phyloP scores from a whole-genome alignment of 1,140 invertebrate genomes.

The Vanessa atalanta region DNA sequence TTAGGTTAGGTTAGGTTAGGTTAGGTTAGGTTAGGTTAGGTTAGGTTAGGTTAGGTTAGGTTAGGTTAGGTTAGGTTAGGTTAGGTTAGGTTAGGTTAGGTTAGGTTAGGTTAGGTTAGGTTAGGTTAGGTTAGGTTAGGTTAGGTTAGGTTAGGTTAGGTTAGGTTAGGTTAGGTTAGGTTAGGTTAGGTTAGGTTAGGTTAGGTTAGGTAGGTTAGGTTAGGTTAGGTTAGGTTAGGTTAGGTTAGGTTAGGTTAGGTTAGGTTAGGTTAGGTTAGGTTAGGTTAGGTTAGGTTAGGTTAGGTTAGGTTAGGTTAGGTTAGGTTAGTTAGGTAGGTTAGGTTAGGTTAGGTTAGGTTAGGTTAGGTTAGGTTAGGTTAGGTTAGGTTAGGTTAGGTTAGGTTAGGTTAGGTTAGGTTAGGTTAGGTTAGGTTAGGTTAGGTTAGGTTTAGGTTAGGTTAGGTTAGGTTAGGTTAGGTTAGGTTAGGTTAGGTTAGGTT shows the following conservation, averaged over 20 bases:
- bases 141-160: conserved; percentile 28
- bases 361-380: conserved; percentile 19
- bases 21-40: conserved; percentile 25
- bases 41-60: conserved; percentile 25
- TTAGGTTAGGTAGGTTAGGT: no score
- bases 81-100: conserved; percentile 28
- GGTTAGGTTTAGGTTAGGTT: conserved; percentile 32
- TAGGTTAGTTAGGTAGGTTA: no score
- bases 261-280: conserved; percentile 24
- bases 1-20: conserved; percentile 28
- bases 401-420: conserved; percentile 21
- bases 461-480: conserved; percentile 29
- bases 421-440: conserved; percentile 32
- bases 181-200: conserved; percentile 28
- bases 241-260: conserved; percentile 24
- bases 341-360: conserved; percentile 21
- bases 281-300: conserved; percentile 24
- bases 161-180: conserved; percentile 26
- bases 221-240: conserved; percentile 28
- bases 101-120: conserved; percentile 28
- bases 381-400: conserved; percentile 20
- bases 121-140: conserved; percentile 28
- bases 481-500: conserved; percentile 30
- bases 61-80: conserved; percentile 23
- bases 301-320: conserved; percentile 24